Conservation (phyloP, 2,113 vertebrate genomes). For the Cygnus atratus region DNA sequence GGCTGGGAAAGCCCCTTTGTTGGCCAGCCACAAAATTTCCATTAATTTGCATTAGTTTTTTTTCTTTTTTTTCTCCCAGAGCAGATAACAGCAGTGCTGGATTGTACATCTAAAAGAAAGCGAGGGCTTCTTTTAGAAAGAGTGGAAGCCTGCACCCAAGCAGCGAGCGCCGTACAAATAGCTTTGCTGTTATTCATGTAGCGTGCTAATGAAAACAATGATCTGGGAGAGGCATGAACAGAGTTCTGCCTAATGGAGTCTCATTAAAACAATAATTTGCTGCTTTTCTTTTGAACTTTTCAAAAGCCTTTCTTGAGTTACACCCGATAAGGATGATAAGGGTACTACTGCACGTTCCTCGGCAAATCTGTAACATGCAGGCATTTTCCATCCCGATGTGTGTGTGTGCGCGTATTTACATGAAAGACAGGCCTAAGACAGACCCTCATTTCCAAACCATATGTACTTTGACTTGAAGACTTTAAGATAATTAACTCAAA, state of each 20-base stretch:
- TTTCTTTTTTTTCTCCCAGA: not conserved
- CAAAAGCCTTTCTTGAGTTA: constrained; percentile 17
- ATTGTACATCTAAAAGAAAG: constrained; percentile 31
- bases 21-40: constrained; percentile 57
- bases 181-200: constrained; percentile 4
- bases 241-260: constrained; percentile 21
- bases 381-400: not conserved
- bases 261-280: constrained; percentile 6
- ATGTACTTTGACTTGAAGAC: not conserved
- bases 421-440: not conserved
- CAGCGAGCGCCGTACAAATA: not conserved
- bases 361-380: not conserved
- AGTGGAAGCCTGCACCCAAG: not conserved
- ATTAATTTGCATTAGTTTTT: constrained; percentile 16
- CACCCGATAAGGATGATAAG: constrained; percentile 6
- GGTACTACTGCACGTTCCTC: not conserved
- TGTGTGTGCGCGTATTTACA: not conserved
- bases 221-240: not conserved
- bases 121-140: not conserved
- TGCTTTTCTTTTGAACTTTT: constrained; percentile 48
- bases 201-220: constrained; percentile 18
- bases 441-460: not conserved
- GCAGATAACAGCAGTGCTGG: constrained; percentile 50
- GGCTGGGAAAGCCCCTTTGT: constrained; percentile 46
- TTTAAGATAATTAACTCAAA: not conserved